Percentiles rank a stretch among this genome's conserved stretches.
Evolutionary conservation across 2,888 invertebrate genomes (phyloP).

Genomic region (Pogonocherus hispidulus): DNA sequence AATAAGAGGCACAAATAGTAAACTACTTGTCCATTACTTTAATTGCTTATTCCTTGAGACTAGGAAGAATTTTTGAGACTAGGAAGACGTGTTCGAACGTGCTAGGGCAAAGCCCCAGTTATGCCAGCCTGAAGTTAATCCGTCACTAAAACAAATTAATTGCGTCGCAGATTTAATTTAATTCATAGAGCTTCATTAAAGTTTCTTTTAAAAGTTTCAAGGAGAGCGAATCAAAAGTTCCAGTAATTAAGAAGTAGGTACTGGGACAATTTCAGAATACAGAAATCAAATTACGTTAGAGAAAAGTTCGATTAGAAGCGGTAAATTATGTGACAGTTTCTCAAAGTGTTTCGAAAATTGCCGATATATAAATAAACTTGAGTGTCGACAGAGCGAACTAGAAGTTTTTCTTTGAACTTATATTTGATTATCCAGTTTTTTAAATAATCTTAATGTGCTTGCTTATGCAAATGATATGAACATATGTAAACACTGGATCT

Average conservation of each 20-base stretch:
- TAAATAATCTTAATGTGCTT: not conserved
- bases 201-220: conserved; percentile 6
- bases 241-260: not conserved
- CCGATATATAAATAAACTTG: not conserved
- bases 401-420: not conserved
- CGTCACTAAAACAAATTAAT: conserved; percentile 3
- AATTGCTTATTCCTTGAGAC: no score
- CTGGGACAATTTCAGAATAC: not conserved
- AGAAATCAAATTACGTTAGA: not conserved
- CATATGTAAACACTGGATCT: no score
- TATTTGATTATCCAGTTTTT: not conserved
- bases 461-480: no score
- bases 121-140: not conserved
- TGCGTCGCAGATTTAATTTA: not conserved
- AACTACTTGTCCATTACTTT: no score
- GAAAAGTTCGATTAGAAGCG: not conserved
- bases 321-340: not conserved
- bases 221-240: not conserved
- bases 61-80: no score
- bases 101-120: no score
- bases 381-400: not conserved
- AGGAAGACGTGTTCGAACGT: no score
- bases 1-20: no score
- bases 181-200: not conserved
- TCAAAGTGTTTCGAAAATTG: no score